Base-by-base conservation (phyloP, 2,888 invertebrate species). In the Teinopalpus imperialis region DNA sequence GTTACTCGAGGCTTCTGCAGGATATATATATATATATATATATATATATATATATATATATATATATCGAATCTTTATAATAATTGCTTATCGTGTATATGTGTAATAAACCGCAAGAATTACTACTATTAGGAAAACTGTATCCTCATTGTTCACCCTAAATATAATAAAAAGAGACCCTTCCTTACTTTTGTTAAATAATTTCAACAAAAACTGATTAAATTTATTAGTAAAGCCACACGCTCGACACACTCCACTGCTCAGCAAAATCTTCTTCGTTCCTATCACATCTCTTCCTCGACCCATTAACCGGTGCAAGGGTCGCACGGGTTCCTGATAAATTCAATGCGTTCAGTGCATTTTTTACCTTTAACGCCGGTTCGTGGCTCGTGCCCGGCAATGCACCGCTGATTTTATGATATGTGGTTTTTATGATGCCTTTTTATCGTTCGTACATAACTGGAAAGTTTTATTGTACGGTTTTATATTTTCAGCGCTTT, bases 371-470 rank as follows among this genome's bases (percentile, higher is more conserved):
- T 26, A 34, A 34, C 14, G 6, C 23, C 13, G 14, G 21, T 5
- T 13, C 37, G 20, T 23, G 52, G 52, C 57, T 52, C 55, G 53
- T 56, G 56, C 53, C 51, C 32, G 13, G 46, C 23, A 48, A 55
- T 44, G 52, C 48, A 47, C 43, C 48, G 53, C 26, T 52, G 48
- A 26, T 48, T 49, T 56, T 50, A 53, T 51, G 47, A 48, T 42
- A 41, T 23, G 26, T 37, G 27, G 39, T 45, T 52, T 42, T 43
- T 29, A 35, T 35, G 5, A 32, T 30, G 26, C 23, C 7, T 52
- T 50, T 52, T 54, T 50, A 49, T 52, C 30, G 39, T 45, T 44
- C 44, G 26, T 49, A 40, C 42, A 37, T 37, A 47, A 48, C 30
- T 51, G 44, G 29, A 48, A 45, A 36, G 32, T 45, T 35, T 54